phyloP scores from a whole-genome alignment of 2,113 vertebrate species.

The Lates calcarifer region DNA sequence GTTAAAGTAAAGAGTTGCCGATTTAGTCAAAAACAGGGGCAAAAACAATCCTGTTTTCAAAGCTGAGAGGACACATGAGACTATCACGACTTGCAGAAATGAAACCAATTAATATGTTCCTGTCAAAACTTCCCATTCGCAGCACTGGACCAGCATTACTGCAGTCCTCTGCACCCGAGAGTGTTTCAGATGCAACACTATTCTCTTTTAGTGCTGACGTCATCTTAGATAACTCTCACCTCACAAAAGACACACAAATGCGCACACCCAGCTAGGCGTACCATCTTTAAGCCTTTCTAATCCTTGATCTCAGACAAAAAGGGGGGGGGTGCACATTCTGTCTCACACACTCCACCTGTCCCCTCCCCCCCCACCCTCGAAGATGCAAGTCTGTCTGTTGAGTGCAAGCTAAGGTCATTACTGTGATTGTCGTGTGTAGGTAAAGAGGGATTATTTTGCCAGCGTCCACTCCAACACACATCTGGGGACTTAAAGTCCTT shows the following conservation, averaged over 20 bases:
- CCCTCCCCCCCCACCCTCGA: constrained; percentile 3
- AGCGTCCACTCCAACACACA: constrained; percentile 52
- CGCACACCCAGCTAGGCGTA: constrained; percentile 25
- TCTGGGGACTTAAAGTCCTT: constrained; percentile 42
- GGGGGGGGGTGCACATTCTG: constrained; percentile 7
- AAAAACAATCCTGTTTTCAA: neutral
- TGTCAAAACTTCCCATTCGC: constrained; percentile 1
- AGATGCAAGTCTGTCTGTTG: constrained; percentile 46
- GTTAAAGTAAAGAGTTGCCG: neutral
- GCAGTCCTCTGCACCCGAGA: constrained; percentile 11
- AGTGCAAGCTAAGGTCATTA: constrained; percentile 58
- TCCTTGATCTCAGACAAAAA: constrained; percentile 63
- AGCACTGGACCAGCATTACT: neutral
- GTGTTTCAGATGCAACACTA: constrained; percentile 37
- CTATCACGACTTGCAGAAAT: constrained; percentile 25
- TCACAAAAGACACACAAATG: constrained; percentile 41
- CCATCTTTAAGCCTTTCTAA: constrained; percentile 66
- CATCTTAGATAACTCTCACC: constrained; percentile 41
- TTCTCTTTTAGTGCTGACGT: constrained; percentile 45
- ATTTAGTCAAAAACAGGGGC: neutral
- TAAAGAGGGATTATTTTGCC: constrained; percentile 69
- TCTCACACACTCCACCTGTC: constrained; percentile 37
- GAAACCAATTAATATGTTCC: neutral
- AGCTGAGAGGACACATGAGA: neutral
- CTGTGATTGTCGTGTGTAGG: constrained; percentile 50